Percentiles rank a stretch among this genome's conserved stretches.
phyloP scores from a whole-genome alignment of 2,113 vertebrate species.

The Anhinga anhinga region DNA sequence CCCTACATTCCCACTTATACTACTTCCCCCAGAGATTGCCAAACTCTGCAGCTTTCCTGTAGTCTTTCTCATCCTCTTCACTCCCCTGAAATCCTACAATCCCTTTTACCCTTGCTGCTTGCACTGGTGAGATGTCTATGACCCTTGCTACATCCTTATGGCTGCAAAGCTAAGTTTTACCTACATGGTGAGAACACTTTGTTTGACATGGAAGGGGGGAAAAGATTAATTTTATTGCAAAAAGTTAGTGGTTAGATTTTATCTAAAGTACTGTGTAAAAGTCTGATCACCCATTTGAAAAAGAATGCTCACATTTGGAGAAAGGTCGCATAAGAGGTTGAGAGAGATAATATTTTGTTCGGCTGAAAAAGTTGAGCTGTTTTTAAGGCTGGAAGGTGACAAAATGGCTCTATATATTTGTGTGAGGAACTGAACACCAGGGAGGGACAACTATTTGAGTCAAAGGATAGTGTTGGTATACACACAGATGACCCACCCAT shows the following conservation, averaged over 20 bases:
- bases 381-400: background rate
- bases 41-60: background rate
- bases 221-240: background rate
- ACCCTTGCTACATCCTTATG: background rate
- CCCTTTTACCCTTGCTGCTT: background rate
- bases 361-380: background rate
- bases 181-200: background rate
- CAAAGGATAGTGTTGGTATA: background rate
- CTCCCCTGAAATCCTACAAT: background rate
- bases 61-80: background rate
- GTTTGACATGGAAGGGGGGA: background rate
- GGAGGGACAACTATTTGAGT: background rate
- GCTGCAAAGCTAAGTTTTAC: background rate
- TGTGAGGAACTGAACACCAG: background rate
- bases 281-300: background rate
- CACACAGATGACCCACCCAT: background rate
- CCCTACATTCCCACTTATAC: background rate
- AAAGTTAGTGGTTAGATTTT: background rate
- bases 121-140: background rate
- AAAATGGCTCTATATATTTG: background rate
- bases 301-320: background rate
- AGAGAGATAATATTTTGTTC: background rate
- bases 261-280: background rate
- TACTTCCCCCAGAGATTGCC: background rate
- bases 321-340: background rate